Evolutionary conservation across 2,888 invertebrate species (phyloP), one percentile per base, ranked within the genome.

Genomic region (Lasius platythorax): DNA sequence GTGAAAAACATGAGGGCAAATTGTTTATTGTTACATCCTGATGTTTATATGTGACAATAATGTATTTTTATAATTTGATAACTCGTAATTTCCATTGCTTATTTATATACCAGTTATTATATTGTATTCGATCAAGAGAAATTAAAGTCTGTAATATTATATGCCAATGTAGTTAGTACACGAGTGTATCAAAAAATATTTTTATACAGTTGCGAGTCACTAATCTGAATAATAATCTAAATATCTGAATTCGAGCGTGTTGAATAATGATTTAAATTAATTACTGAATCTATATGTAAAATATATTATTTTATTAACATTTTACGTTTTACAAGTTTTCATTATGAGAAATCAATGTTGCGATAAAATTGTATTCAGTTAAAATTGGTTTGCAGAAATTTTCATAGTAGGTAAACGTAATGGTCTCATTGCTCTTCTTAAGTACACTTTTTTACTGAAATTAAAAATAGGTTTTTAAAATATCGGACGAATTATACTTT

Each of bases 391-490:
- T 28, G 23, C 12, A 11, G 4, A 72, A 28, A 43, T 18, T 33
- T 72, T 28, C 28, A 3, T n/a, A 12, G 0, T 15, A n/a, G 5
- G 3, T 2, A 15, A 63, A 23, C 5, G 46, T 46, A 37, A 6
- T 18, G 46, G 28, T 46, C 63, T 63, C 18, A 28, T 79, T 61
- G 79, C 33, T 58, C 72, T 81, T 46, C 23, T 72, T 28, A 23
- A 72, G 28, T 81, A 18, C 12, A 72, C 8, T 18, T 72, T 72
- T 72, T 81, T 81, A 72, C 79, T 81, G 70, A 63, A 81, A 81
- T 64, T 76, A 76, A 28, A 70, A 23, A 46, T 28, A 67, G 3
- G 37, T 43, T 43, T 33, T 30, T 33, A 37, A 58, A 30, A n/a
- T 68, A 43, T 58, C 23, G 8, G 23, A 56, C 12, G 9, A 50